Evolutionary conservation across 1,140 invertebrate genomes (phyloP), one percentile per base, ranked within the genome.

Genomic region (Drosophila guanche): DNA sequence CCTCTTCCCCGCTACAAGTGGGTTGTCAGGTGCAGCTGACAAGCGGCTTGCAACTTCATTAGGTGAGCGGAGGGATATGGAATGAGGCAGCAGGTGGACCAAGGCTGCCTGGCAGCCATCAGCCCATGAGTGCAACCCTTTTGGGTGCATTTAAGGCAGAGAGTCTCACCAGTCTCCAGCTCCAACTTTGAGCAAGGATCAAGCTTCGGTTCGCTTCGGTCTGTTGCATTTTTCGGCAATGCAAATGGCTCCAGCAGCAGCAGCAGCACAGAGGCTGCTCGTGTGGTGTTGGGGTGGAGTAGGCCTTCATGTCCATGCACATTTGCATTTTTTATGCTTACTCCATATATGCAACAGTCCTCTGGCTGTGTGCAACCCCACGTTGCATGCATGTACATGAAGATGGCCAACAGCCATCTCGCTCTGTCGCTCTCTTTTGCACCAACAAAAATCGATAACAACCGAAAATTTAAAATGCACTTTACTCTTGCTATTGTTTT

Each of bases 301-400:
- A 48, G 52, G 57, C 27, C 40, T 52, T 67, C 43, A n/a, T 52
- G 52, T 46, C 45, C 40, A 23, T 55, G 43, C 61, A 58, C 60
- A 67, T 75, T 75, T 75, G 61, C 61, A 75, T 75, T 75, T 75
- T 70, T 67, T 75, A 75, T 67, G 50, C 58, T 67, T 75, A 54
- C 55, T 59, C 27, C 50, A 14, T 33, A 59, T 52, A 63, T 41
- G 14, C 43, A 72, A 37, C 33, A 37, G 33, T 37, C 33, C 33
- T 10, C 3, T 5, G 25, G 20, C 37, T 43, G 23, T 22, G 37
- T 27, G 16, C 22, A 50, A 16, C 33, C 33, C 33, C 33, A 20
- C 16, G 10, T 12, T 37, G 10, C 33, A 37, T 37, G 2, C 48
- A 23, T 41, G 20, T 59, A 33, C 27, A 51, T 29, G 48, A 41